Base-by-base conservation (phyloP, 2,797 vertebrate species). In the Sebastes trivittatus region DNA sequence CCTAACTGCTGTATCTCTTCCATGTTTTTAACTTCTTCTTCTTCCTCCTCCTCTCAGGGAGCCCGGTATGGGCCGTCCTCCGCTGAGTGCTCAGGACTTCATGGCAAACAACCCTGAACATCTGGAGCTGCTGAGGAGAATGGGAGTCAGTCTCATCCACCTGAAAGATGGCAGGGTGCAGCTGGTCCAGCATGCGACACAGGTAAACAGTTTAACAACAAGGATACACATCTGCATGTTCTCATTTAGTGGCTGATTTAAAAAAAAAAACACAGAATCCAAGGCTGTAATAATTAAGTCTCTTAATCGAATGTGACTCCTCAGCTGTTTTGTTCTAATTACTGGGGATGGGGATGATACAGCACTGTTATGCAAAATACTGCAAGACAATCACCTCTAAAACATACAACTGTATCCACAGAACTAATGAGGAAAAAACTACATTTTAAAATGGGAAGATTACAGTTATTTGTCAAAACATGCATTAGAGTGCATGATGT, bases 51-150 rank as follows among this genome's bases (percentile, higher is more conserved):
- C 23, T 59, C 55, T 46, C 80, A 96, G 96, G 67, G 96, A 96
- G 77, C 95, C 95, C 1, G 95, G 95, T 9, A 91, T 96, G 91
- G 95, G 96, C 11, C 93, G 87, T 60, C 97, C 97, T 71, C 98
- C 98, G 0, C 38, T 99, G 82, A 96, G 98, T 93, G 98, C 98
- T 88, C 96, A 98, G 91, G 98, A 99, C 93, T 99, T 99, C 91
- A 99, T 99, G 98, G 98, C 98, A 76, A 99, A 97, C 94, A 99
- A 98, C 89, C 96, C 97, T 22, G 98, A 99, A 89, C 98, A 99
- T 93, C 92, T 99, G 95, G 98, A 99, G 94, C 96, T 99, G 87
- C 94, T 99, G 89, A 97, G 97, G 93, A 96, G 97, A 91, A 99
- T 99, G 98, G 98, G 98, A 82, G 98, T 99, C 90, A 99, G 97